phyloP scores from a whole-genome alignment of 2,888 invertebrate genomes.

The Clepsis dumicolana region DNA sequence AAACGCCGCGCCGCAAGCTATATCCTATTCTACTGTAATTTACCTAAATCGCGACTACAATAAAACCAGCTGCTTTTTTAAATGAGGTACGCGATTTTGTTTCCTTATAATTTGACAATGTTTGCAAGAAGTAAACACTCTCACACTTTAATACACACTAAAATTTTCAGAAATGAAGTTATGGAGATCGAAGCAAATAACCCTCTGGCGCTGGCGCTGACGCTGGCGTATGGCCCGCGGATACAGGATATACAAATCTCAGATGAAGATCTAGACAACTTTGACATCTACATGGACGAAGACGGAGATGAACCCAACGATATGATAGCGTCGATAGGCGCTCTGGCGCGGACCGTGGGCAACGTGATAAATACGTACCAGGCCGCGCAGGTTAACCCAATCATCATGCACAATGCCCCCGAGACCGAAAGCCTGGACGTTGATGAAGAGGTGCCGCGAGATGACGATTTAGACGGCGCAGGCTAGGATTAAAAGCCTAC shows the following conservation, averaged over 20 bases:
- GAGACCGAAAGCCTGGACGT: neutral
- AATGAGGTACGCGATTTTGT: too few species aligned
- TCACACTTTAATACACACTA: too few species aligned
- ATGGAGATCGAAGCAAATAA: constrained; percentile 1
- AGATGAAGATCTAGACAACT: neutral
- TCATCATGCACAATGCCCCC: neutral
- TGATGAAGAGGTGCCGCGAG: constrained; percentile 6
- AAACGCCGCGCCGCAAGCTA: too few species aligned
- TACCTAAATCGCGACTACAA: too few species aligned
- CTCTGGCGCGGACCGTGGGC: constrained; percentile 21
- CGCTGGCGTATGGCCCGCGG: constrained; percentile 10
- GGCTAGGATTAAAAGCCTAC: neutral
- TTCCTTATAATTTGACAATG: too few species aligned
- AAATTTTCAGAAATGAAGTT: constrained; percentile 8
- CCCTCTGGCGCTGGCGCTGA: constrained; percentile 19
- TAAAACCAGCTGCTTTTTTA: too few species aligned
- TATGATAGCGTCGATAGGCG: constrained; percentile 23
- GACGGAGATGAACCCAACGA: constrained; percentile 8
- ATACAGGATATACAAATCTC: neutral
- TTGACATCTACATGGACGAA: constrained; percentile 6
- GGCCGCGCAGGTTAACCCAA: neutral
- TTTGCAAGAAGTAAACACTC: too few species aligned
- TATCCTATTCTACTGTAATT: too few species aligned
- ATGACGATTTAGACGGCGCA: neutral
- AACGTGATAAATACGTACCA: constrained; percentile 29